Evolutionary conservation across 2,888 invertebrate species (phyloP), one percentile per base, ranked within the genome.

Genomic region (Drosophila paranaensis): DNA sequence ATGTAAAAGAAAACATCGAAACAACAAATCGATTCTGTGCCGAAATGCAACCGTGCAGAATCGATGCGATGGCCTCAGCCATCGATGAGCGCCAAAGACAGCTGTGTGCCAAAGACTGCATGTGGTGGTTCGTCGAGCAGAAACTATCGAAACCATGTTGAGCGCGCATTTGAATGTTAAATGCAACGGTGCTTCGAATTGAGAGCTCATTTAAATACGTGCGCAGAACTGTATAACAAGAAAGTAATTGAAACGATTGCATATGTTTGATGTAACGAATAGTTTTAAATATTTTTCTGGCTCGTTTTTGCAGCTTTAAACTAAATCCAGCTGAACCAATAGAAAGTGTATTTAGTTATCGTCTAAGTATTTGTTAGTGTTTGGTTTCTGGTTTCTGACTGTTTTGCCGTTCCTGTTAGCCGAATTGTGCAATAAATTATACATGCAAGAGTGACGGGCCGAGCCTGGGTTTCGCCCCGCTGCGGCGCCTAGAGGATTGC

Each of bases 111-210:
- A n/a, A n/a, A n/a, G n/a, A n/a, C n/a, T 16, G n/a, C 1, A 10
- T 42, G 63, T 76, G 71, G 66, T 1, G 63, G 76, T 50, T n/a
- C 45, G 53, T 27, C 62, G 62, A 60, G 20, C n/a, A 30, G 3
- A 2, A 1, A 14, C 10, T n/a, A 48, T 40, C 51, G 20, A 51
- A 30, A 61, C 5, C 6, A 16, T 1, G 14, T 2, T 25, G 2
- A 27, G 60, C 53, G 66, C 42, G 37, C 11, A 37, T 10, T 42
- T 42, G 2, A 35, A 42, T 48, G 4, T 10, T 1, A 55, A 53
- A 2, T 9, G 20, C 4, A 27, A n/a, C 27, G 9, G 27, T n/a
- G 27, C 11, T 43, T 20, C 4, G 5, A 43, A 11, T 20, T 43
- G 6, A 42, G 5, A n/a, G n/a, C 6, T 40, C 0, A 13, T 13